Evolutionary conservation across 1,140 invertebrate species (phyloP), one percentile per base, ranked within the genome.

Genomic region (Dreissena rostriformis): DNA sequence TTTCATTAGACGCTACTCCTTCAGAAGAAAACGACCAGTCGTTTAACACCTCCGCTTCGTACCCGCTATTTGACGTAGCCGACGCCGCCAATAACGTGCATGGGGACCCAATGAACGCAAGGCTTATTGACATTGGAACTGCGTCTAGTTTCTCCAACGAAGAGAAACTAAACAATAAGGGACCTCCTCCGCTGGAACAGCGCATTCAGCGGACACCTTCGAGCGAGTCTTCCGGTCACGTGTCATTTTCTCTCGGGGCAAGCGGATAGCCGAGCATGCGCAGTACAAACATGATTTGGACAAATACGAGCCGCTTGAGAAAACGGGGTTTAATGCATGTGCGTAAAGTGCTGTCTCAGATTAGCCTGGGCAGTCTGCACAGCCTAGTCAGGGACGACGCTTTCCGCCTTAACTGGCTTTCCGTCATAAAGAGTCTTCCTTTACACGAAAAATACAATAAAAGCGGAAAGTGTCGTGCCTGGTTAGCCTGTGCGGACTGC

Each of bases 1-100:
- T 88, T 68, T 90, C 89, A 65, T 78, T 84, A 70, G 88, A 88
- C 39, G 72, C 84, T 22, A 89, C 89, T 22, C 87, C 86, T 10
- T 90, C 89, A 12, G 89, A 90, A 29, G 82, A 84, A 14, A 66
- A 77, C 66, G 65, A 74, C n/a, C 55, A 28, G 14, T 63, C 63
- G n/a, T 73, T 73, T 22, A 52, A 61, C 63, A 73, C 73, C 39
- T 71, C 66, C 19, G 14, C 29, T 22, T 71, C 68, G n/a, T 70
- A 70, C n/a, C 55, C 77, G 7, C 65, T 67, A 0, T 65, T 73
- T 22, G 53, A 57, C 15, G 67, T 14, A 4, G 19, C 6, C 12
- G 51, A 75, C 57, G 14, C 39, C 55, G 49, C 67, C 12, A 28
- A 74, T 17, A 74, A 61, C 19, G 71, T 66, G 14, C 74, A 53